Conservation (phyloP, 2,888 invertebrate species). For the Ochropleura leucogaster region DNA sequence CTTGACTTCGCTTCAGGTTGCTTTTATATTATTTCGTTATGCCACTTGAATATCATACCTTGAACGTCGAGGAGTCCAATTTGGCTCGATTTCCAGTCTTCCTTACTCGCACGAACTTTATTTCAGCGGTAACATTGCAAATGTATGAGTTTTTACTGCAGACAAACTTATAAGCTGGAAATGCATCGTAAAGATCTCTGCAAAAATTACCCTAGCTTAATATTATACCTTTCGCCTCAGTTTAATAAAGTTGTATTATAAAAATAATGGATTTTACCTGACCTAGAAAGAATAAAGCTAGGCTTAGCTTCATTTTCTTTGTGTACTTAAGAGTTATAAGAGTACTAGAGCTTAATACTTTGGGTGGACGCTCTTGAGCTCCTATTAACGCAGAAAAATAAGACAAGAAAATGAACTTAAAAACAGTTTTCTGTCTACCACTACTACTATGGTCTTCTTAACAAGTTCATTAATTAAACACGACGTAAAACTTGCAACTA, state of each 20-base stretch:
- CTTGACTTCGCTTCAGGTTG: slow-evolving; percentile 44
- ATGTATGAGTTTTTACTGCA: slow-evolving; percentile 27
- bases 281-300: slow-evolving; percentile 6
- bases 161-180: slow-evolving; percentile 2
- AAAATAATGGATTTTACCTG: slow-evolving; percentile 35
- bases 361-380: slow-evolving; percentile 8
- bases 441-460: too few relatives aligned
- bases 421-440: background rate
- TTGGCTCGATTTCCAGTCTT: slow-evolving; percentile 57
- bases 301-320: slow-evolving; percentile 7
- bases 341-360: slow-evolving; percentile 8
- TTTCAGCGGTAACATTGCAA: slow-evolving; percentile 32
- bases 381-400: background rate
- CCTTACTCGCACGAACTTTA: slow-evolving; percentile 19
- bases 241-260: slow-evolving; percentile 31
- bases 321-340: slow-evolving; percentile 12
- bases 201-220: background rate
- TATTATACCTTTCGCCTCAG: background rate
- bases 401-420: background rate
- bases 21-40: slow-evolving; percentile 60
- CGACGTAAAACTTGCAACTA: background rate
- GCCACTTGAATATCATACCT: slow-evolving; percentile 60
- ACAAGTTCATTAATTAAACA: background rate
- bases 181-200: slow-evolving; percentile 18
- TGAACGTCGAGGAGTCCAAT: slow-evolving; percentile 56